Evolutionary conservation across 2,113 vertebrate genomes (phyloP), one percentile per base, ranked within the genome.

Genomic region (Pyrgilauda ruficollis): DNA sequence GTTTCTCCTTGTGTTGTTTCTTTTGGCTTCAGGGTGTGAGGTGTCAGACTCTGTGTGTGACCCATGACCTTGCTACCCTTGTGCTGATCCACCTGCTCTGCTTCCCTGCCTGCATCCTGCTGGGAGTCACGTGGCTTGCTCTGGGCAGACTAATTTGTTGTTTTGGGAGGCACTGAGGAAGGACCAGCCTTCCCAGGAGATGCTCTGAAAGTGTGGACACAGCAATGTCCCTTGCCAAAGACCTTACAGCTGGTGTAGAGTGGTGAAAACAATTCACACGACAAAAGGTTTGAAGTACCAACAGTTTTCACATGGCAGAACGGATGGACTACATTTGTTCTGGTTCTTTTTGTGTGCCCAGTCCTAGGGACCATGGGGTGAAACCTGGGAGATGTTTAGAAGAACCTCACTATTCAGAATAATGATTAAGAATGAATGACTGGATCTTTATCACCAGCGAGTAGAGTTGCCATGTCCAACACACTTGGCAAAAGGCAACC

Each of bases 101-200:
- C 41, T 55, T 84, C 46, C 31, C n/a, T 35, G 14, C 63, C 66
- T 70, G 27, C 24, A 68, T 64, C 35, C 44, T 27, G 3, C 24
- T 46, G 39, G 30, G 23, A 84, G 6, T 22, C 41, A 37, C 1
- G 0, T 2, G 2, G 22, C 10, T 26, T 43, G 9, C 4, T 77
- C 68, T 90, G 67, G 30, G 41, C 21, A 73, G 20, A 35, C 2
- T 30, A 9, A 28, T 75, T 43, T 61, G 28, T 7, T 63, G 27
- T 31, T n/a, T n/a, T 0, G 0, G 37, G 44, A 84, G 19, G 43
- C 74, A 43, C 37, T 21, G 31, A 72, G 44, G 78, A 87, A 76
- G 62, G 33, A 72, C 16, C 7, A 3, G 30, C 19, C 16, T 76
- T 9, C 21, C 4, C 23, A 63, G 39, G 27, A 89, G 35, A 7